Percentiles rank a stretch among this genome's conserved stretches.
These are phyloP conservation scores for Botia kubotai DNA, from an alignment of 2,797 vertebrate species.

Conservation along the genomic window DNA sequence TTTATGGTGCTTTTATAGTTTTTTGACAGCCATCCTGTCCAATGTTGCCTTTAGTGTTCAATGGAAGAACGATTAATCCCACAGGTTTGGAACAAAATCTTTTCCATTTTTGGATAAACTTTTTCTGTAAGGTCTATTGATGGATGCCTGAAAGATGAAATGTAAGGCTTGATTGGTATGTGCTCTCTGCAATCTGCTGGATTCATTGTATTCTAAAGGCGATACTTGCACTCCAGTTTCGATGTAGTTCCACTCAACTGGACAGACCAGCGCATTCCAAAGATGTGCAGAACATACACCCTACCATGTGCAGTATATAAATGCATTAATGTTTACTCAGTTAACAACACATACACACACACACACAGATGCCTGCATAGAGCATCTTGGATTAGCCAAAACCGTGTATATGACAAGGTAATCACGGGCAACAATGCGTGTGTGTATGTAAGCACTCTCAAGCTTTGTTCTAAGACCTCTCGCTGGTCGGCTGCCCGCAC, in stretches of 20 bases:
- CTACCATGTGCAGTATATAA: constrained; percentile 55
- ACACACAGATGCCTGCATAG: constrained; percentile 56
- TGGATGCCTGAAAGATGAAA: constrained; percentile 66
- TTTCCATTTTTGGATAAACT: not conserved
- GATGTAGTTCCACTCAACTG: constrained; percentile 71
- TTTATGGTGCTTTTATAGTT: no score
- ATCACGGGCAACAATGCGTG: constrained; percentile 37
- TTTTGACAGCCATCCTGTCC: not conserved
- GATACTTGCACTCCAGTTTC: constrained; percentile 79
- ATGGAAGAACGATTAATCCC: not conserved
- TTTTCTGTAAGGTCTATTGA: not conserved
- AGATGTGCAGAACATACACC: constrained; percentile 65
- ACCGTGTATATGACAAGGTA: constrained; percentile 30
- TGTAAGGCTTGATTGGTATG: constrained; percentile 61
- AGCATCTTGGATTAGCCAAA: constrained; percentile 21
- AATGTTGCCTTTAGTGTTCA: no score
- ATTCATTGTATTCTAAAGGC: constrained; percentile 65
- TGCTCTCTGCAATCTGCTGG: constrained; percentile 54
- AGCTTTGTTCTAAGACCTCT: constrained; percentile 20
- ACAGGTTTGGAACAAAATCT: not conserved
- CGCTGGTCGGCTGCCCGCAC: constrained; percentile 21
- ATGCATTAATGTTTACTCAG: constrained; percentile 14
- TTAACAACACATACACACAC: constrained; percentile 62
- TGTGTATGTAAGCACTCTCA: constrained; percentile 11
- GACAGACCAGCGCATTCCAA: constrained; percentile 81